phyloP scores from a whole-genome alignment of 1,140 invertebrate genomes.

The Trichonephila clavipes region DNA sequence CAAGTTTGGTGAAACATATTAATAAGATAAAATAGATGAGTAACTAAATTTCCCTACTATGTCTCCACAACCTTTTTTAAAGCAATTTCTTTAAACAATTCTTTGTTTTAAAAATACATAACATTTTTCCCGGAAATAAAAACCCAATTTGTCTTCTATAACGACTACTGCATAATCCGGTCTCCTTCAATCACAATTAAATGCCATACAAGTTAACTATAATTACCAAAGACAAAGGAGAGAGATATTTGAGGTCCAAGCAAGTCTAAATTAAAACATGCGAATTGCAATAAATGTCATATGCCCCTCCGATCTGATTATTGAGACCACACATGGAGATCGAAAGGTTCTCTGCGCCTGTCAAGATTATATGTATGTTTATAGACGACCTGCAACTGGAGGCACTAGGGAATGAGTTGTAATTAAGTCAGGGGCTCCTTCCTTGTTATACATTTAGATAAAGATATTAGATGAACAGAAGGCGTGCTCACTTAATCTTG shows the following conservation, averaged over 20 bases:
- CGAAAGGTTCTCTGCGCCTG: not conserved
- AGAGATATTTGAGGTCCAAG: not conserved
- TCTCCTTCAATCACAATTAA: not conserved
- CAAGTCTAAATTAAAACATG: not conserved
- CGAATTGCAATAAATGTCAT: not conserved
- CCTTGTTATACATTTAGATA: not conserved
- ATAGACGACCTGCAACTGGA: not conserved
- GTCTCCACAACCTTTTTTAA: too few relatives aligned
- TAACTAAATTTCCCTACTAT: too few relatives aligned
- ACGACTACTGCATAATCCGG: not conserved
- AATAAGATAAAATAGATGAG: too few relatives aligned
- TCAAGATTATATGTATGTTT: not conserved
- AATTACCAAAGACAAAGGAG: not conserved
- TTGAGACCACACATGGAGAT: constrained; percentile 14
- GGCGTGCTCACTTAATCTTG: not conserved
- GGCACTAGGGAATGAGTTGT: not conserved
- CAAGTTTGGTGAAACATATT: too few relatives aligned
- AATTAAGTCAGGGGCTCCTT: not conserved
- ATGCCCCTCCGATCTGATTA: not conserved
- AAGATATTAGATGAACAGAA: not conserved
- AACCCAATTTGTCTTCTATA: not conserved
- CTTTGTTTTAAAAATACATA: too few relatives aligned
- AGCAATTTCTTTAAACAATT: too few relatives aligned
- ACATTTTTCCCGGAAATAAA: too few relatives aligned
- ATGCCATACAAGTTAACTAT: not conserved